Conservation (phyloP, 2,113 vertebrate species). For the Tinamus guttatus region DNA sequence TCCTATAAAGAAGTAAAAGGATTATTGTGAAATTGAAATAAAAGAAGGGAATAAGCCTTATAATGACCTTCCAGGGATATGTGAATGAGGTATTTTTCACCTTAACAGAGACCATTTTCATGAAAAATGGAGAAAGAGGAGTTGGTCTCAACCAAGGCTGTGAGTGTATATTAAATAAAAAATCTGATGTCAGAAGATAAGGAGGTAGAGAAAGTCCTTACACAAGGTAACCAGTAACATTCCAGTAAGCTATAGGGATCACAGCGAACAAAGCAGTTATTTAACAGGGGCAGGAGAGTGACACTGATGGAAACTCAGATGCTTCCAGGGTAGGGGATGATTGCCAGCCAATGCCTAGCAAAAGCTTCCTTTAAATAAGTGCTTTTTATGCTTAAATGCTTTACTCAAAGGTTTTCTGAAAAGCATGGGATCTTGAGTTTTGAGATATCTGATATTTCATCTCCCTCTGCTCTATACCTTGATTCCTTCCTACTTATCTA, state of each 20-base stretch:
- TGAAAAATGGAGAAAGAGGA: not conserved
- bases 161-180: not conserved
- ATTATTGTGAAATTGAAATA: not conserved
- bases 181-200: not conserved
- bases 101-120: not conserved
- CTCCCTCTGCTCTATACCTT: not conserved
- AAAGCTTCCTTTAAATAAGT: not conserved
- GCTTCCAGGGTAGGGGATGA: not conserved
- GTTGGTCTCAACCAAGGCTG: not conserved
- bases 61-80: not conserved
- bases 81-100: not conserved
- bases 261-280: not conserved
- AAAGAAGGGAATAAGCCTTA: not conserved
- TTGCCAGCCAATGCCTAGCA: not conserved
- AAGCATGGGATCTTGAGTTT: not conserved
- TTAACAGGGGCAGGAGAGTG: not conserved
- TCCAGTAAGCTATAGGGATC: not conserved
- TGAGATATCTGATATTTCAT: not conserved
- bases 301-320: not conserved
- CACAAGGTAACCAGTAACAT: not conserved
- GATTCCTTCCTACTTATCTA: not conserved
- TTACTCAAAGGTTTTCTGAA: not conserved
- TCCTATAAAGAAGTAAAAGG: slow-evolving; percentile 37
- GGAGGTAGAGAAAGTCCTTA: too few species aligned
- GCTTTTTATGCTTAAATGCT: not conserved